Conservation (phyloP, 2,797 vertebrate species). For the Todus mexicanus region DNA sequence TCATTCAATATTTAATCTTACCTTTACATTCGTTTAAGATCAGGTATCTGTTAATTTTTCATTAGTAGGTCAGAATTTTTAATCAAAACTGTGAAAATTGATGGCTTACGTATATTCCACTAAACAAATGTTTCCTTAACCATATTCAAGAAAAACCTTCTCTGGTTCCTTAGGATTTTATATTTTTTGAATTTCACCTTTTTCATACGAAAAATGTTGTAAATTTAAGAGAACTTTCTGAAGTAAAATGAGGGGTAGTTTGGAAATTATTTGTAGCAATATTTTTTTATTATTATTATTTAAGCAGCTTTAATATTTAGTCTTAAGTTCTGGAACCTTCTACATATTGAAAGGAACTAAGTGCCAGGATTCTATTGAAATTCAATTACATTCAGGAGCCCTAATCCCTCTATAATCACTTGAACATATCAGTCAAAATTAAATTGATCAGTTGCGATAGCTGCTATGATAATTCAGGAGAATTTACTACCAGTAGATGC, state of each 20-base stretch:
- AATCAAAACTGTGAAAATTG: constrained; percentile 6
- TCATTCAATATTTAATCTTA: constrained; percentile 28
- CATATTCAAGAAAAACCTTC: not conserved
- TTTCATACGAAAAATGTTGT: not conserved
- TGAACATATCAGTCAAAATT: constrained; percentile 42
- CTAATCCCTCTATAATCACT: constrained; percentile 30
- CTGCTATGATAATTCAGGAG: constrained; percentile 30
- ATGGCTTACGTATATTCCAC: not conserved
- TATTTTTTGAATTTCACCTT: not conserved
- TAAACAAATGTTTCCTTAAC: not conserved
- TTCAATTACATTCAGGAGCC: constrained; percentile 14
- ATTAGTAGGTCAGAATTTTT: not conserved
- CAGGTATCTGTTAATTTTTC: constrained; percentile 22
- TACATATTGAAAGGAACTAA: constrained; percentile 13
- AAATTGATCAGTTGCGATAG: constrained; percentile 42
- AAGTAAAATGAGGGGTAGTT: not conserved
- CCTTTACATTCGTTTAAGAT: not conserved
- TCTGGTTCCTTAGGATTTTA: not conserved
- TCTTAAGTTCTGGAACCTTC: constrained; percentile 14
- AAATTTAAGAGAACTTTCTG: not conserved
- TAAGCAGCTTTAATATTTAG: not conserved
- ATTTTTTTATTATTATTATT: not conserved
- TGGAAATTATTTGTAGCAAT: not conserved
- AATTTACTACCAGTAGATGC: constrained; percentile 1
- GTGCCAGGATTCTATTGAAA: constrained; percentile 29